Base-by-base conservation (phyloP, 2,113 vertebrate species). In the Albula goreensis region DNA sequence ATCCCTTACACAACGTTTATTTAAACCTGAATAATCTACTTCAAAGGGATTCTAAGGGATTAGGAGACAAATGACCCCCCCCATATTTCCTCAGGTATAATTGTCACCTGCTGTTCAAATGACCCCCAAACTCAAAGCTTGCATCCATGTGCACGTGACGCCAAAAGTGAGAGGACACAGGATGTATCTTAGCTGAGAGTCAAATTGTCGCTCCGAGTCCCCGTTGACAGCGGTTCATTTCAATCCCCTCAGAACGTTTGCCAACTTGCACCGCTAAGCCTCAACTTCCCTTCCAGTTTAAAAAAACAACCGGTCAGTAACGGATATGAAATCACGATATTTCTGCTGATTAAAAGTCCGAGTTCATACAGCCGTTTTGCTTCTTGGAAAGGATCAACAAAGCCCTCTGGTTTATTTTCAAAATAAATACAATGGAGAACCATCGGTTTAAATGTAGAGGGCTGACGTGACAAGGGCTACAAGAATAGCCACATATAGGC, bases 171-270 rank as follows among this genome's bases (percentile, higher is more conserved):
- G 78, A 48, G 53, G 78, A 17, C 80, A 41, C 50, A 41, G 80
- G 53, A 50, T 9, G 48, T 82, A 84, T 78, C 70, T 80, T 79
- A 82, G 85, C 83, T 85, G 87, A 83, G 56, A 82, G 66, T 50
- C 66, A n/a, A 78, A 83, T 88, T 83, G 79, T 85, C 53, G 66
- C 81, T 63, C 57, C 41, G 80, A 25, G 82, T 87, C 86, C 77
- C 82, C 53, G 74, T 74, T 87, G 74, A 60, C 49, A 63, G 49
- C 82, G 60, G 50, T 52, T 80, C 53, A 22, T n/a, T 10, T 66
- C 41, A 51, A 31, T 84, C 82, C 51, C 57, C 12, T 57, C 48
- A 84, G 74, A 78, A 22, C 60, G 57, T 50, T 15, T 51, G 78
- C 78, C 78, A 80, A 80, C n/a, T 2, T 41, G 81, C 41, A 74